Evolutionary conservation across 2,888 invertebrate species (phyloP), one percentile per base, ranked within the genome.

Genomic region (Yponomeuta sedellus): DNA sequence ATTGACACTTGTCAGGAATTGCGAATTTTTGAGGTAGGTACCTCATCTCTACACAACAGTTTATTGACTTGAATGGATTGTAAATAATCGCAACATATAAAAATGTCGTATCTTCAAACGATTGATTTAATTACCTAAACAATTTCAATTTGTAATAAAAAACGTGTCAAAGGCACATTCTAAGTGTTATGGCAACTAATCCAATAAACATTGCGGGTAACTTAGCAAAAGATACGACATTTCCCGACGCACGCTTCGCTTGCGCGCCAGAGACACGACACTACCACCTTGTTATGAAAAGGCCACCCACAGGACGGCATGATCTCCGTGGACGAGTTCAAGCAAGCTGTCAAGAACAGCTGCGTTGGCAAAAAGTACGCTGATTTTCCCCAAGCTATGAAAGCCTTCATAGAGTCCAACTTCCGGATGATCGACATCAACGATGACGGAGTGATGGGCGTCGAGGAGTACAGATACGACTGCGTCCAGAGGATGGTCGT

Each of bases 321-420:
- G 79, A 95, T 97, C 73, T 94, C 96, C 4, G 94, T 94, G 67
- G 95, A 95, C 1, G 96, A 97, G 79, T 96, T 96, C 86, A 96
- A 96, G 80, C 82, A 80, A 74, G 96, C 96, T 0, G 96, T 97
- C 0, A 94, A 96, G 81, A 95, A 94, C 79, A 95, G 95, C 72
- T 96, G 96, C 77, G 92, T 96, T 25, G 96, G 96, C 5, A 93
- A 94, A 75, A 92, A 93, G 70, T 96, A 95, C 77, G 93, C 94
- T 12, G 95, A 96, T 68, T 96, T 97, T 77, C 96, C 96, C 0
- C 95, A 96, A 83, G 96, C 96, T 5, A 95, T 96, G 95, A 96
- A 94, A 78, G 95, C 96, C 79, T 96, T 96, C 81, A 96, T 96
- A 77, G 96, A 96, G 81, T 94, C 95, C 66, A 96, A 96, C 85